Base-by-base conservation (phyloP, 2,888 invertebrate genomes). In the Mamestra brassicae region DNA sequence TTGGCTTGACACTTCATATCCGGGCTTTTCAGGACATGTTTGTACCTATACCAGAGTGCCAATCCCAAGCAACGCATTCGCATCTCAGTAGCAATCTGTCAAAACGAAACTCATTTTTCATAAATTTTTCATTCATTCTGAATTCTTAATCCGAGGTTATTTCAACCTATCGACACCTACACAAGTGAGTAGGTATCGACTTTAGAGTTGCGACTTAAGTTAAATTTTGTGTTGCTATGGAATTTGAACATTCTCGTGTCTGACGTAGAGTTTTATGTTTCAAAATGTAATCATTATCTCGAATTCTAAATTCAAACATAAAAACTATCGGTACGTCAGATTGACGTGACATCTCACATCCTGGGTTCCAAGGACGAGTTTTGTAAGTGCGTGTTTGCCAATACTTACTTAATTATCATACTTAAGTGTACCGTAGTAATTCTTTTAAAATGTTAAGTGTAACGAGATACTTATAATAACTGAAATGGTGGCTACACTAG, bases 281-380 rank as follows among this genome's bases (percentile, higher is more conserved):
- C 36, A 38, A 38, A 60, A 38, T 17, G 0, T 10, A 10, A 38
- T 8, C 8, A 38, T 38, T 10, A 38, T 10, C 38, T 38, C 60
- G 42, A 60, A 60, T 38, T 60, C 38, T 38, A 38, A n/a, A 54
- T n/a, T 54, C n/a, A n/a, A n/a, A 54, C 3, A n/a, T 26, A 26
- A 26, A 26, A 26, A 26, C 26, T 26, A 26, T 26, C 26, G 26
- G 17, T 65, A 73, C 74, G 67, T 81, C 78, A 42, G 66, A 68
- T 78, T 79, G 81, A 87, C 81, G 74, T 84, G 86, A 88, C 89
- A 82, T 74, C 72, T 76, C 47, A 87, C 75, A 87, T 83, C 79
- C 76, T 81, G 68, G 42, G 68, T 77, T 63, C 71, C 83, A 85
- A 87, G 85, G 85, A 83, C 74, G 78, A 52, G 76, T 69, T 26